A percentile compares a stretch with the other conserved stretches of the same genome.
phyloP scores from a whole-genome alignment of 2,888 invertebrate genomes.

The Patella pellucida region DNA sequence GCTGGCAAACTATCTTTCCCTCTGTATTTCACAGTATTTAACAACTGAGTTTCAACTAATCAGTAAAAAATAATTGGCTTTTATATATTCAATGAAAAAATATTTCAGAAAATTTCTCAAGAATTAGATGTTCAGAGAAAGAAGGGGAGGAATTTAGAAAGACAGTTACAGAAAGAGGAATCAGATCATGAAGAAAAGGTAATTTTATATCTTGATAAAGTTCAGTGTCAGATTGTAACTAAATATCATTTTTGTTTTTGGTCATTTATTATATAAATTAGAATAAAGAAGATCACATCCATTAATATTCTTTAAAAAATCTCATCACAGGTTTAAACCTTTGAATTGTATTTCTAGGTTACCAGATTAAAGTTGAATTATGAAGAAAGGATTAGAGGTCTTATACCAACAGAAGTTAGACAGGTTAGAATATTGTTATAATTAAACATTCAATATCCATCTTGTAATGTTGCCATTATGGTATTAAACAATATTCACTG shows the following conservation, averaged over 20 bases:
- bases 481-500: too few relatives aligned
- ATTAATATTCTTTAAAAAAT: too few relatives aligned
- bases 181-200: slow-evolving; percentile 62
- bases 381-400: slow-evolving; percentile 61
- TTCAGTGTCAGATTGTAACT: too few relatives aligned
- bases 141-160: slow-evolving; percentile 48
- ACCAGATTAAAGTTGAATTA: slow-evolving; percentile 57
- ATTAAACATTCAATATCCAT: too few relatives aligned
- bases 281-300: too few relatives aligned
- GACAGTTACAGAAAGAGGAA: slow-evolving; percentile 53
- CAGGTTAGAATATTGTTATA: slow-evolving; percentile 42
- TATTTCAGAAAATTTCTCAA: slow-evolving; percentile 53
- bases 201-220: not conserved
- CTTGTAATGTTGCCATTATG: too few relatives aligned
- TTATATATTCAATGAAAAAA: not conserved
- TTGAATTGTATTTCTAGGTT: slow-evolving; percentile 40
- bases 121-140: slow-evolving; percentile 55
- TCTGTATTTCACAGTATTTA: not conserved
- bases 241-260: too few relatives aligned
- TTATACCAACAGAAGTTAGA: slow-evolving; percentile 60
- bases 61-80: not conserved
- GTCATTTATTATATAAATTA: too few relatives aligned
- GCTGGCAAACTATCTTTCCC: too few relatives aligned
- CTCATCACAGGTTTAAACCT: too few relatives aligned
- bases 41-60: not conserved